These are phyloP conservation scores for Anguilla megastoma DNA, from an alignment of 2,797 vertebrate genomes.

Conservation along the genomic window DNA sequence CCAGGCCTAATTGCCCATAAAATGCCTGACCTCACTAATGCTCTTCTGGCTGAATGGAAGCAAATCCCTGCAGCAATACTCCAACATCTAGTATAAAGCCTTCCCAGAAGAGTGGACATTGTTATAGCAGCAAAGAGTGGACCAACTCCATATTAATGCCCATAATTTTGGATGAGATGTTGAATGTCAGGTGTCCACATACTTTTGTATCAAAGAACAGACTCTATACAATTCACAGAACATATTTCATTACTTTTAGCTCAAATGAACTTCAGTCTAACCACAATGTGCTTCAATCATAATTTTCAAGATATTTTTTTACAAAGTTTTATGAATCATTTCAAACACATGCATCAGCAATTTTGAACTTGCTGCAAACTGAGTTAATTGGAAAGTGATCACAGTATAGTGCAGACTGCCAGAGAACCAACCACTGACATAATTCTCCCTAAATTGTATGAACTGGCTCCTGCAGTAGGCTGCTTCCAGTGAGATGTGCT, in stretches of 20 bases:
- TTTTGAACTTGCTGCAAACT: not conserved
- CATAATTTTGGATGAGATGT: no score
- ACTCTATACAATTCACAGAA: not conserved
- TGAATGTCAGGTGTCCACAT: no score
- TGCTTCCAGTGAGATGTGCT: not conserved
- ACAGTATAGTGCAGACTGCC: not conserved
- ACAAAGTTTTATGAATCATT: not conserved
- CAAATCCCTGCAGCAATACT: no score
- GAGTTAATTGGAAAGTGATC: slow-evolving; percentile 1
- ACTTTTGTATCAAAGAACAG: not conserved
- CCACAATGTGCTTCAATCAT: not conserved
- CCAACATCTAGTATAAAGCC: no score
- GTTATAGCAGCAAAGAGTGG: no score
- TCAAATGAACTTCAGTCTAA: not conserved
- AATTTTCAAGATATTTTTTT: not conserved
- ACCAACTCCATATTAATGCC: no score
- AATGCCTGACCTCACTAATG: no score
- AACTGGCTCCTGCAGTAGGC: not conserved
- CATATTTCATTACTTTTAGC: not conserved
- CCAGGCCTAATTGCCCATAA: no score
- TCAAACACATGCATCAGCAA: not conserved
- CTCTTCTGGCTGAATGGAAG: no score
- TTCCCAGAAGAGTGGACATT: no score
- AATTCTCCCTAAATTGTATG: not conserved
- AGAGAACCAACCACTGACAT: not conserved